Conservation (phyloP, 1,140 invertebrate genomes). For the Drosophila dunni region DNA sequence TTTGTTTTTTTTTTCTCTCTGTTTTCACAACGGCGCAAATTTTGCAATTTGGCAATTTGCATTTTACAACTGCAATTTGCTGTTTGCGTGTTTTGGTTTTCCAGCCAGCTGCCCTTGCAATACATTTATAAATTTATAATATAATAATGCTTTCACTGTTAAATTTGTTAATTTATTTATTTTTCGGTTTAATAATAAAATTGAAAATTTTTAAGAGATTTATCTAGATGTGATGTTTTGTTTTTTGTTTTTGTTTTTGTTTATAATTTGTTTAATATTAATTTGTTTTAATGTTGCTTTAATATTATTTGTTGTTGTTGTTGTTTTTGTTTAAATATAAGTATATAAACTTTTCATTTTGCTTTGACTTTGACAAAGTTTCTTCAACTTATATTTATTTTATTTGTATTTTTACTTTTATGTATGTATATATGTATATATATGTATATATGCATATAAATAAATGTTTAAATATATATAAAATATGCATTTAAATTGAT, state of each 20-base stretch:
- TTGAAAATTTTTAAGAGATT: conserved; percentile 83
- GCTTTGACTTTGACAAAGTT: conserved; percentile 77
- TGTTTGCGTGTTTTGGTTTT: conserved; percentile 44
- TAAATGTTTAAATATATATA: conserved; percentile 82
- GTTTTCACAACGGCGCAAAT: conserved; percentile 52
- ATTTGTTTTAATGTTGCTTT: conserved; percentile 73
- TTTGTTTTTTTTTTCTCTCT: conserved; percentile 12
- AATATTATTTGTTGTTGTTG: conserved; percentile 69
- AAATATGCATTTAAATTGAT: conserved; percentile 81
- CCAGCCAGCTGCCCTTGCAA: conserved; percentile 67
- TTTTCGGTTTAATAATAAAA: conserved; percentile 80
- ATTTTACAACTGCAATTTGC: conserved; percentile 43
- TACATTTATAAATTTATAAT: conserved; percentile 71
- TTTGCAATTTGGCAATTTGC: conserved; percentile 42
- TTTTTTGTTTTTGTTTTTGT: conserved; percentile 42
- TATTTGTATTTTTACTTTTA: conserved; percentile 25
- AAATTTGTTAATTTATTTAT: conserved; percentile 79
- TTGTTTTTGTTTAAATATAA: conserved; percentile 67
- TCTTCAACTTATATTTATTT: conserved; percentile 71
- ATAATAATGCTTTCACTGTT: conserved; percentile 77
- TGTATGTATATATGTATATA: conserved; percentile 39
- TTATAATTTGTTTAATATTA: conserved; percentile 66
- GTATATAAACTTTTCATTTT: conserved; percentile 73
- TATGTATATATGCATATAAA: conserved; percentile 68
- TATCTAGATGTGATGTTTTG: conserved; percentile 79